Evolutionary conservation across 2,797 vertebrate species (phyloP).

Genomic region (Pangasius macronema): DNA sequence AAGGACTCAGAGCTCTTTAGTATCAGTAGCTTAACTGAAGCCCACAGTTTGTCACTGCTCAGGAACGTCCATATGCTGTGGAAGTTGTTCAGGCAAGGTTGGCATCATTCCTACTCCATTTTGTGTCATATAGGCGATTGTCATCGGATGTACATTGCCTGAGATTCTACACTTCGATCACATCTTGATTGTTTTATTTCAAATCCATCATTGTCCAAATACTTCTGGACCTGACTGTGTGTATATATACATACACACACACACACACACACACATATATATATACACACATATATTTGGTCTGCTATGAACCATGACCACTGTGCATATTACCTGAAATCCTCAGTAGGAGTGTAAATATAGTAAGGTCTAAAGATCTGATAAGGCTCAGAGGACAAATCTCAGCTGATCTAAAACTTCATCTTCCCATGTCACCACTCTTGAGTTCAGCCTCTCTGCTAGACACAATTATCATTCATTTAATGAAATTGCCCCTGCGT

Average conservation of each 20-base stretch:
- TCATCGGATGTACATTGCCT: not conserved
- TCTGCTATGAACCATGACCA: not conserved
- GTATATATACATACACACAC: no score
- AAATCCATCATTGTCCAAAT: no score
- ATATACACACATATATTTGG: no score
- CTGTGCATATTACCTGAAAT: not conserved
- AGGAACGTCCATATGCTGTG: not conserved
- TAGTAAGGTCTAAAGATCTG: slow-evolving; percentile 36
- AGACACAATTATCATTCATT: slow-evolving; percentile 67
- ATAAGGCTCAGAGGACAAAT: slow-evolving; percentile 24
- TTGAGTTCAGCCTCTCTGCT: slow-evolving; percentile 37
- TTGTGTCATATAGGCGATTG: not conserved
- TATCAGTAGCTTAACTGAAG: slow-evolving; percentile 9
- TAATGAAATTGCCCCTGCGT: slow-evolving; percentile 66
- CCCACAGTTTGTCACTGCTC: slow-evolving; percentile 3
- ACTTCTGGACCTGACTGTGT: no score
- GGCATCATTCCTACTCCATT: not conserved
- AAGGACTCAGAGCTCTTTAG: slow-evolving; percentile 16
- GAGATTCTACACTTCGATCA: no score
- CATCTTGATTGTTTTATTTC: no score
- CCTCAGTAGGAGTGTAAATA: slow-evolving; percentile 28
- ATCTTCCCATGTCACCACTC: slow-evolving; percentile 28
- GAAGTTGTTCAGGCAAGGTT: not conserved
- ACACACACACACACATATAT: no score
- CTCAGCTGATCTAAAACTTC: slow-evolving; percentile 24